Percentiles rank a stretch among this genome's conserved stretches.
Evolutionary conservation across 1,140 invertebrate genomes (phyloP).

Genomic region (Drosophila insularis): DNA sequence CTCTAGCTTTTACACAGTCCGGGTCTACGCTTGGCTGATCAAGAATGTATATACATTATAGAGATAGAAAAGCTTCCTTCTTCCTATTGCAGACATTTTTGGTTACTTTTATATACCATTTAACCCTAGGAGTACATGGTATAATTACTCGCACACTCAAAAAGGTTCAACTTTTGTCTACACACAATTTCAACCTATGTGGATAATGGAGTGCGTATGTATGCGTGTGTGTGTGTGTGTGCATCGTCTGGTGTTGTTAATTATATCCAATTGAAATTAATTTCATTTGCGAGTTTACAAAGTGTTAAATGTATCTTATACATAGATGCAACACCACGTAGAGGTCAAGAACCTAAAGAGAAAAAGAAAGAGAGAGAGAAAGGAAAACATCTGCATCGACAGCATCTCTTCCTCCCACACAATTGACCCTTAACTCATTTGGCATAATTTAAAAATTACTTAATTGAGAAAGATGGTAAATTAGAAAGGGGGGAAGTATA

Average conservation of each 20-base stretch:
- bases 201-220: too few species aligned
- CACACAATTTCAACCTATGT: not conserved
- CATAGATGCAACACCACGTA: constrained; percentile 14
- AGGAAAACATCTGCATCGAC: not conserved
- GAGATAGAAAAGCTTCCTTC: too few species aligned
- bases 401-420: constrained; percentile 20
- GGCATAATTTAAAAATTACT: constrained; percentile 73
- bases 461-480: constrained; percentile 67
- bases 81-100: too few species aligned
- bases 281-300: constrained; percentile 53
- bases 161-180: not conserved
- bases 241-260: constrained; percentile 49
- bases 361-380: not conserved
- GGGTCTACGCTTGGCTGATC: too few species aligned
- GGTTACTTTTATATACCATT: too few species aligned
- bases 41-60: too few species aligned
- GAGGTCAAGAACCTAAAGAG: constrained; percentile 64
- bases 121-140: too few species aligned
- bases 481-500: constrained; percentile 47
- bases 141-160: not conserved
- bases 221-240: constrained; percentile 7
- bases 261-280: constrained; percentile 62
- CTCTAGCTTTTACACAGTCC: too few species aligned
- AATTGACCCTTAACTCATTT: constrained; percentile 73
- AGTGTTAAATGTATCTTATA: constrained; percentile 62